phyloP scores from a whole-genome alignment of 2,113 vertebrate genomes.

The Aythya baeri region DNA sequence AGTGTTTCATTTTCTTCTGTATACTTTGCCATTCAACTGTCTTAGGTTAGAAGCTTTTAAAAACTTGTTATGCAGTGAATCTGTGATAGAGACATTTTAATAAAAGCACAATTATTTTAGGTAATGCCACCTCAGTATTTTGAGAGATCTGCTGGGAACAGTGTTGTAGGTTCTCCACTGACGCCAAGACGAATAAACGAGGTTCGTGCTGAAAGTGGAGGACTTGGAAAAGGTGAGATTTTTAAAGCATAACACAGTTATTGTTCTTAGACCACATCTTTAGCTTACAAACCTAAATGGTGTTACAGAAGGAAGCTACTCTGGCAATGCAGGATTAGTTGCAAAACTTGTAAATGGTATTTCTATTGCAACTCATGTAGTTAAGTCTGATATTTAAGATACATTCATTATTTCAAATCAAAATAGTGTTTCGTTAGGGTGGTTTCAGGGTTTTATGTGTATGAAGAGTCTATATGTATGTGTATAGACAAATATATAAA shows the following conservation, averaged over 20 bases:
- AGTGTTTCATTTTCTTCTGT: neutral
- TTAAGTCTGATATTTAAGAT: too few species aligned
- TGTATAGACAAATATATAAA: neutral
- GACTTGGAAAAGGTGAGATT: constrained; percentile 76
- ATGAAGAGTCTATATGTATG: too few species aligned
- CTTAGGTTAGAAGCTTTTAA: neutral
- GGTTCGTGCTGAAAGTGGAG: constrained; percentile 75
- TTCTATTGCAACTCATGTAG: neutral
- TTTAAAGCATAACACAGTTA: neutral
- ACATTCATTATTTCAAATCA: neutral
- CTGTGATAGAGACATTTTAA: neutral
- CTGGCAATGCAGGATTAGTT: rapidly evolving
- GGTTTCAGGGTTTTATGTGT: neutral
- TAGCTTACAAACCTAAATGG: neutral
- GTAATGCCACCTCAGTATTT: constrained; percentile 92
- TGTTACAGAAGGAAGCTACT: neutral
- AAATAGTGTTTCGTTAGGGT: neutral
- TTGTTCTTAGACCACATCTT: neutral
- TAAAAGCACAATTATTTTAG: constrained; percentile 62
- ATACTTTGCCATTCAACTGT: neutral
- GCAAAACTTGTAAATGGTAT: neutral
- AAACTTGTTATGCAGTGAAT: neutral
- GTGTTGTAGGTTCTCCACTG: constrained; percentile 59
- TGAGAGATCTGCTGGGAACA: constrained; percentile 77
- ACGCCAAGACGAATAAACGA: constrained; percentile 79